phyloP scores from a whole-genome alignment of 2,797 vertebrate genomes.

The Trachops cirrhosus region DNA sequence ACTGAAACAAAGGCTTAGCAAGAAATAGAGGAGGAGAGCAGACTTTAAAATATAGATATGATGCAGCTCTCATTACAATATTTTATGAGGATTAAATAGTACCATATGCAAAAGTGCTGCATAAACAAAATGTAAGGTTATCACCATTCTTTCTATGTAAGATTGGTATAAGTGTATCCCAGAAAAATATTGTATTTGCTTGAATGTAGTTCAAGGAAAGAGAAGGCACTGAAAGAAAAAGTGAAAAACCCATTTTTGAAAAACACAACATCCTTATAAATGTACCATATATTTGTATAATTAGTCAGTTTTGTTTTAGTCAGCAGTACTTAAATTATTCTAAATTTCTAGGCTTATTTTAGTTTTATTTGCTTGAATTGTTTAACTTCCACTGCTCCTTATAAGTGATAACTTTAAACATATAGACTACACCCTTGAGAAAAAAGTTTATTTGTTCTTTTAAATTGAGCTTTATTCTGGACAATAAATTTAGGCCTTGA shows the following conservation, averaged over 20 bases:
- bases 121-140: not conserved
- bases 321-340: not conserved
- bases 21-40: not conserved
- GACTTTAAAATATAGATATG: not conserved
- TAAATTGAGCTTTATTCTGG: slow-evolving; percentile 50
- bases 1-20: not conserved
- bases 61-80: not conserved
- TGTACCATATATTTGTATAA: not conserved
- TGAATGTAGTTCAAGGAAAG: not conserved
- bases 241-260: not conserved
- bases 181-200: not conserved
- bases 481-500: slow-evolving; percentile 54
- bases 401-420: slow-evolving; percentile 22
- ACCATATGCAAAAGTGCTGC: not conserved
- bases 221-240: not conserved
- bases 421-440: slow-evolving; percentile 13
- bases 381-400: not conserved
- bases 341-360: not conserved
- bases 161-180: not conserved
- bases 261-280: not conserved
- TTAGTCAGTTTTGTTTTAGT: not conserved
- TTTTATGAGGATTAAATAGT: not conserved
- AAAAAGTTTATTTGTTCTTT: slow-evolving; percentile 53
- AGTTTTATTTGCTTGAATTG: not conserved
- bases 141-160: not conserved